phyloP scores from a whole-genome alignment of 2,888 invertebrate species.

The Dichetophora obliterata region DNA sequence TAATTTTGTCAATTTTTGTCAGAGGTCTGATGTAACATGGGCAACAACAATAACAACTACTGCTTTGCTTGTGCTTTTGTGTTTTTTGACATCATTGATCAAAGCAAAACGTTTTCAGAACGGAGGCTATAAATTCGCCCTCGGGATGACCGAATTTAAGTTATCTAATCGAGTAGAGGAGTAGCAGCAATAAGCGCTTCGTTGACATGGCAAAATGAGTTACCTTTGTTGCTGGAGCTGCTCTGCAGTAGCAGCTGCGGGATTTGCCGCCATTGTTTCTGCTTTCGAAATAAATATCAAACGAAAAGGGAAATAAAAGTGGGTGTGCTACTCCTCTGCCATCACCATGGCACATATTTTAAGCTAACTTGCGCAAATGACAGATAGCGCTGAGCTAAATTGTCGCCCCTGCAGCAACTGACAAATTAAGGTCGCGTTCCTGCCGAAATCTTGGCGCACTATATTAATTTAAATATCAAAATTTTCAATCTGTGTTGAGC shows the following conservation, averaged over 20 bases:
- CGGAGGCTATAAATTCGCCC: background rate
- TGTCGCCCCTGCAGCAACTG: background rate
- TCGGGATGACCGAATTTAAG: background rate
- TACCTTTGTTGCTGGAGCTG: no score
- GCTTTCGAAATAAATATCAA: no score
- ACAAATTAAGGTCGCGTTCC: background rate
- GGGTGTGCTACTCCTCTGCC: no score
- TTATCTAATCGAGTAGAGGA: background rate
- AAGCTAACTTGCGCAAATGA: background rate
- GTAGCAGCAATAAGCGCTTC: background rate
- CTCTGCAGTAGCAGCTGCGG: no score
- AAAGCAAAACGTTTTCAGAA: background rate
- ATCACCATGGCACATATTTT: background rate
- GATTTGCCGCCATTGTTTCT: no score
- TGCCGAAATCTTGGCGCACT: background rate
- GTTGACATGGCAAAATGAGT: no score
- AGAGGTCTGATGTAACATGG: background rate
- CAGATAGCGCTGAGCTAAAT: background rate
- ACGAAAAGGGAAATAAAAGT: no score
- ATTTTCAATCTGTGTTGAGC: constrained; percentile 1
- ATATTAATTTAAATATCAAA: background rate
- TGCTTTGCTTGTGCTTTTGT: background rate
- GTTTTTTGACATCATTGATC: background rate
- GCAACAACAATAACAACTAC: background rate
- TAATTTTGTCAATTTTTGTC: background rate